Conservation (phyloP, 2,888 invertebrate species). For the Gastracanthus pulcherrimus region DNA sequence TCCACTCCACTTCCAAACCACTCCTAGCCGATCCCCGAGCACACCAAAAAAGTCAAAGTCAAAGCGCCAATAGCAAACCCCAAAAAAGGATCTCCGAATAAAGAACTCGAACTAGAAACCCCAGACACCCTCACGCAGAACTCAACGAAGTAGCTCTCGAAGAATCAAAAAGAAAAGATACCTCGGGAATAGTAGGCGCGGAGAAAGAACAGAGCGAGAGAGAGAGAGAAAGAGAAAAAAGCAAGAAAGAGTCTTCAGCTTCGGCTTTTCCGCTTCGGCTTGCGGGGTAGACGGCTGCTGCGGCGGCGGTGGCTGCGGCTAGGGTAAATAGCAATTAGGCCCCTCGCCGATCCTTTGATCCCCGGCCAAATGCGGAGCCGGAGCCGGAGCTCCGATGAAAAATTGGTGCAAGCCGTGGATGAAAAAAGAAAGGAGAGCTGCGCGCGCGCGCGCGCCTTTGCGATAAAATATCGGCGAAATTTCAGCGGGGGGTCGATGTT, state of each 20-base stretch:
- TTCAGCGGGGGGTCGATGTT: neutral
- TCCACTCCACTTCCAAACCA: no score
- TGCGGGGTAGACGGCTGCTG: constrained; percentile 39
- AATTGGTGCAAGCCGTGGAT: constrained; percentile 39
- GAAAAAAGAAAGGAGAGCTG: neutral
- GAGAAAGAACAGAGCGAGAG: neutral
- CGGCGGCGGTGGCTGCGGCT: constrained; percentile 33
- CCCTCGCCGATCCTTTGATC: constrained; percentile 65
- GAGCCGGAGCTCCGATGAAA: constrained; percentile 51
- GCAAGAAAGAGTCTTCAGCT: no score
- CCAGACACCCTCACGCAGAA: neutral
- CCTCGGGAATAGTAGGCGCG: constrained; percentile 17
- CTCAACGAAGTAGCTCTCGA: constrained; percentile 5
- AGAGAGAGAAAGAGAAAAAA: constrained; percentile 16
- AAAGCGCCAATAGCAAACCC: neutral
- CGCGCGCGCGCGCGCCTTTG: neutral
- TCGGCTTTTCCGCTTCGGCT: no score
- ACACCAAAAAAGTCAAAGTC: no score
- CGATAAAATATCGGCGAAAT: neutral
- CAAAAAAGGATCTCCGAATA: neutral
- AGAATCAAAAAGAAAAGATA: constrained; percentile 48
- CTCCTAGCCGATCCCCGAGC: no score
- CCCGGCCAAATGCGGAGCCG: constrained; percentile 46
- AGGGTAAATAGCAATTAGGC: constrained; percentile 65
- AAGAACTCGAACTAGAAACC: neutral